phyloP scores from a whole-genome alignment of 2,888 invertebrate species.

The Sminthurinus aureus region DNA sequence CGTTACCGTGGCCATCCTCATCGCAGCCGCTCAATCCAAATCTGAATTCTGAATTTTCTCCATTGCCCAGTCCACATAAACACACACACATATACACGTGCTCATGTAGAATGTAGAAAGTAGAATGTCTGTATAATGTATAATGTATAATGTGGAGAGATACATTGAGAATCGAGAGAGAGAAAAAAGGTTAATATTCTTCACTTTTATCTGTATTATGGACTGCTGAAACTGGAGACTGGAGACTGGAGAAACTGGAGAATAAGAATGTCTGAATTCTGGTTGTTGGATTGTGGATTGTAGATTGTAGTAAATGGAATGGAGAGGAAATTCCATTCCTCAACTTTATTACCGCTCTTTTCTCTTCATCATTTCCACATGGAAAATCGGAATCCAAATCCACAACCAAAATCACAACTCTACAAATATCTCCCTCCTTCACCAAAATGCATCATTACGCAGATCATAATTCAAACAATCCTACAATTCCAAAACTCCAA shows the following conservation, averaged over 20 bases:
- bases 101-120: no score
- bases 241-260: background rate
- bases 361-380: constrained; percentile 8
- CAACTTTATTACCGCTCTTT: constrained; percentile 22
- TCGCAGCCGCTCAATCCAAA: background rate
- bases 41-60: background rate
- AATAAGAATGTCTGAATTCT: background rate
- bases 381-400: background rate
- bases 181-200: background rate
- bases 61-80: no score
- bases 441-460: no score
- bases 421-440: no score
- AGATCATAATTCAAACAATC: no score
- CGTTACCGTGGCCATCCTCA: background rate
- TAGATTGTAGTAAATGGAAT: background rate
- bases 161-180: background rate
- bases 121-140: background rate
- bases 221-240: background rate
- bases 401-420: background rate
- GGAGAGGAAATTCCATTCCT: constrained; percentile 9
- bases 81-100: background rate
- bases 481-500: no score
- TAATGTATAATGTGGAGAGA: no score
- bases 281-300: background rate
- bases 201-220: background rate